Percentiles rank a stretch among this genome's conserved stretches.
These are phyloP conservation scores for Mormyrops boulengeri DNA, from an alignment of 2,797 vertebrate species.

Conservation along the genomic window DNA sequence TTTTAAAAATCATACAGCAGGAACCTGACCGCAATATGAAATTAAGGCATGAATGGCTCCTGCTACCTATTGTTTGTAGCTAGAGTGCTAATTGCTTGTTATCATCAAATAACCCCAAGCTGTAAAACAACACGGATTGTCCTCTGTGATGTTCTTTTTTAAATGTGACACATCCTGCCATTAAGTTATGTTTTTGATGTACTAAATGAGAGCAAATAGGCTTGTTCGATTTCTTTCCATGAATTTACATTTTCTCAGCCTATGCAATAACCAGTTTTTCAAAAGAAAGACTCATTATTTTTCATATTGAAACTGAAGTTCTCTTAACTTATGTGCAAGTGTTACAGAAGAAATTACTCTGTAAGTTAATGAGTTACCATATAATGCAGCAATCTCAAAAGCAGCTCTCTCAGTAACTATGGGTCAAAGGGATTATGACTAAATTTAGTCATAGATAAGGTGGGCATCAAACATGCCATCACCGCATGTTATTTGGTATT, in stretches of 20 bases:
- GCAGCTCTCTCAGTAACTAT: neutral
- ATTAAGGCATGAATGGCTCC: slow-evolving; percentile 26
- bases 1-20: slow-evolving; percentile 37
- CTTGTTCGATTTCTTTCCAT: neutral
- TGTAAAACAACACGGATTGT: slow-evolving; percentile 28
- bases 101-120: slow-evolving; percentile 13
- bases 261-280: neutral
- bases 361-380: neutral
- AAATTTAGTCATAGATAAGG: neutral
- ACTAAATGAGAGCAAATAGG: neutral
- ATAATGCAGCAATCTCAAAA: neutral
- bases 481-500: neutral
- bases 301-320: neutral
- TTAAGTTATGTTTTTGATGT: neutral
- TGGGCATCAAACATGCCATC: neutral
- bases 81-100: slow-evolving; percentile 28
- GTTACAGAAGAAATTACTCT: neutral
- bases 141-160: slow-evolving; percentile 15
- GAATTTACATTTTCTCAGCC: neutral
- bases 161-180: neutral
- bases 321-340: neutral
- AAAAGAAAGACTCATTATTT: neutral
- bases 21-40: slow-evolving; percentile 39
- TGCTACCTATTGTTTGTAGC: slow-evolving; percentile 28
- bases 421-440: neutral